Evolutionary conservation across 2,113 vertebrate species (phyloP).

Genomic region (Dunckerocampus dactyliophorus): DNA sequence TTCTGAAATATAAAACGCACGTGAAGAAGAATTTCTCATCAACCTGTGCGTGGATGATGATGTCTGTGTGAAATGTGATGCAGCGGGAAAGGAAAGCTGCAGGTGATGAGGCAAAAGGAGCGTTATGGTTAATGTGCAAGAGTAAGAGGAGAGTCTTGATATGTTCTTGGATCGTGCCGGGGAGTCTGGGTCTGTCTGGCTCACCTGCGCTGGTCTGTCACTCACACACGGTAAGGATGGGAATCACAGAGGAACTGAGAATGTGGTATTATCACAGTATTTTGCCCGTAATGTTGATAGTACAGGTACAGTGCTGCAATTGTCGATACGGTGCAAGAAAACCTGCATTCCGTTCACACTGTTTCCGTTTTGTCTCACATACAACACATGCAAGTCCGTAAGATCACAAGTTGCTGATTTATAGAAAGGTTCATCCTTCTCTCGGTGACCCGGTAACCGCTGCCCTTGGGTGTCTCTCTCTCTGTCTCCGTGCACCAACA

Average conservation of each 20-base stretch:
- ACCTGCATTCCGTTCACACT: background rate
- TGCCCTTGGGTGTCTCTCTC: constrained; percentile 33
- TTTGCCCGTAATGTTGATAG: background rate
- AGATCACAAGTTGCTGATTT: constrained; percentile 51
- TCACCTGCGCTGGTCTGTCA: constrained; percentile 71
- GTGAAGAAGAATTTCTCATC: background rate
- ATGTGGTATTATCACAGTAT: background rate
- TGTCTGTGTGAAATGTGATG: background rate
- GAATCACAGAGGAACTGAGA: background rate
- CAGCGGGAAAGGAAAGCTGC: constrained; percentile 28
- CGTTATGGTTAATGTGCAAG: constrained; percentile 37
- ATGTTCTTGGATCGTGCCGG: constrained; percentile 73
- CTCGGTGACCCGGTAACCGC: constrained; percentile 49
- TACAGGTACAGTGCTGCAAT: background rate
- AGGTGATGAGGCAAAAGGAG: constrained; percentile 9
- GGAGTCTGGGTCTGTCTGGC: constrained; percentile 72
- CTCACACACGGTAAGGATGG: constrained; percentile 36
- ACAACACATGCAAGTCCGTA: constrained; percentile 8
- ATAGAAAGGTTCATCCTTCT: constrained; percentile 30
- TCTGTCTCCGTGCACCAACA: constrained; percentile 59
- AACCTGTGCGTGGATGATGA: constrained; percentile 1
- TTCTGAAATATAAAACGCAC: background rate
- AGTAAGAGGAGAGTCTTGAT: constrained; percentile 76
- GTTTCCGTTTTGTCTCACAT: background rate
- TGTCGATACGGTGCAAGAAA: background rate